A percentile compares a stretch with the other conserved stretches of the same genome.
Evolutionary conservation across 2,888 invertebrate genomes (phyloP).

Genomic region (Gari tellinella): DNA sequence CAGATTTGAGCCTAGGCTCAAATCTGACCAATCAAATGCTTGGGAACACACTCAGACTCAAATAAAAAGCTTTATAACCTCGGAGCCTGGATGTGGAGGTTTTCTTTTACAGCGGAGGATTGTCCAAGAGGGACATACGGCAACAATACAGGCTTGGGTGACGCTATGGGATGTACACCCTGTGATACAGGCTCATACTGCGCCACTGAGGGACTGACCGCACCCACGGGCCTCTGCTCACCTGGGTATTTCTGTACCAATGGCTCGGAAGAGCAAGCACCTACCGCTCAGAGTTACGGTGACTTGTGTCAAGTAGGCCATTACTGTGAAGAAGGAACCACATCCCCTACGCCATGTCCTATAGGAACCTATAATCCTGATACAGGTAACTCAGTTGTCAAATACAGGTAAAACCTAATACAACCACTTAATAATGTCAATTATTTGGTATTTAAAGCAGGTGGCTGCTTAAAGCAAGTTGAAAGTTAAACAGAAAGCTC

Average conservation of each 20-base stretch:
- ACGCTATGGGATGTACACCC: constrained; percentile 74
- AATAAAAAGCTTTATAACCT: too few relatives aligned
- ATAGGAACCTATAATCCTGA: constrained; percentile 78
- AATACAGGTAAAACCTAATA: too few relatives aligned
- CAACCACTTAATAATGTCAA: too few relatives aligned
- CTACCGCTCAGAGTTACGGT: constrained; percentile 74
- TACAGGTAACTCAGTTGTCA: constrained; percentile 75
- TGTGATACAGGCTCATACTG: constrained; percentile 81
- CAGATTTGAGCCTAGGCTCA: too few relatives aligned
- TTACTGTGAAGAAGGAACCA: constrained; percentile 80
- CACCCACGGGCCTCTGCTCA: constrained; percentile 71
- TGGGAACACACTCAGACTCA: too few relatives aligned
- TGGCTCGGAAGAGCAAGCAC: constrained; percentile 70
- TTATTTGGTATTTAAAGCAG: too few relatives aligned
- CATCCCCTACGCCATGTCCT: constrained; percentile 75
- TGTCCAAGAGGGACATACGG: constrained; percentile 80
- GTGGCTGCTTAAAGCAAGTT: too few relatives aligned
- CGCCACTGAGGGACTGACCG: constrained; percentile 68
- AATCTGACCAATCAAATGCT: too few relatives aligned
- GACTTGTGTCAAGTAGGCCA: constrained; percentile 79
- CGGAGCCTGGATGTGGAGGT: too few relatives aligned
- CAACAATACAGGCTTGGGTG: constrained; percentile 77
- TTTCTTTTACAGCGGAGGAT: constrained; percentile 56
- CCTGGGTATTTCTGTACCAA: constrained; percentile 80
- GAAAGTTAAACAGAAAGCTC: too few relatives aligned